Conservation (phyloP, 2,113 vertebrate species). For the Osmerus mordax region DNA sequence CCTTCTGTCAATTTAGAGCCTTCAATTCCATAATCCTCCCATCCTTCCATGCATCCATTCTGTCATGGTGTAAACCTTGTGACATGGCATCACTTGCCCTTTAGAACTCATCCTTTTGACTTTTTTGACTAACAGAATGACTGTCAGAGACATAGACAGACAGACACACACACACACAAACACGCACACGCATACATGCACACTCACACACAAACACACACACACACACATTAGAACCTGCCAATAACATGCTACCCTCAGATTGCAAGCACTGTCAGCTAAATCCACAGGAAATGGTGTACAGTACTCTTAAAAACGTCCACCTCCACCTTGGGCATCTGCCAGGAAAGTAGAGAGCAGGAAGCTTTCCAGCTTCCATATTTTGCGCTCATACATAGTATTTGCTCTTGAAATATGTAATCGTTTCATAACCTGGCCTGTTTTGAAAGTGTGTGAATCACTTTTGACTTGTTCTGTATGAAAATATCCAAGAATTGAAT, state of each 20-base stretch:
- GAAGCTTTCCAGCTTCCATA: background rate
- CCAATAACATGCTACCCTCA: slow-evolving; percentile 6
- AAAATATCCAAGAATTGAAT: background rate
- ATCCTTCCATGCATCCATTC: too few species aligned
- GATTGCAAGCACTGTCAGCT: slow-evolving; percentile 22
- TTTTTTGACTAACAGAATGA: too few species aligned
- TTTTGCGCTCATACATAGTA: slow-evolving; percentile 20
- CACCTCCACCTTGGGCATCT: slow-evolving; percentile 19
- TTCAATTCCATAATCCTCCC: too few species aligned
- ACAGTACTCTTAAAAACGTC: slow-evolving; percentile 23
- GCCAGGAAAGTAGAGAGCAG: slow-evolving; percentile 24
- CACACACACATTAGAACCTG: background rate
- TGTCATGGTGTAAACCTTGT: too few species aligned
- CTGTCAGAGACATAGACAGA: too few species aligned
- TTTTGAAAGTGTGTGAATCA: slow-evolving; percentile 19
- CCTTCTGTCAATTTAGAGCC: too few species aligned
- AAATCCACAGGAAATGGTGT: slow-evolving; percentile 38
- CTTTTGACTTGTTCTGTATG: slow-evolving; percentile 5
- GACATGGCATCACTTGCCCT: too few species aligned
- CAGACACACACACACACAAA: background rate
- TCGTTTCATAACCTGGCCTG: background rate
- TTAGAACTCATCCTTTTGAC: too few species aligned
- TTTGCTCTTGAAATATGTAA: background rate
- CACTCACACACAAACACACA: too few species aligned
- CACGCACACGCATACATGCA: background rate